Base-by-base conservation (phyloP, 1,140 invertebrate genomes). In the Oedothorax gibbosus region DNA sequence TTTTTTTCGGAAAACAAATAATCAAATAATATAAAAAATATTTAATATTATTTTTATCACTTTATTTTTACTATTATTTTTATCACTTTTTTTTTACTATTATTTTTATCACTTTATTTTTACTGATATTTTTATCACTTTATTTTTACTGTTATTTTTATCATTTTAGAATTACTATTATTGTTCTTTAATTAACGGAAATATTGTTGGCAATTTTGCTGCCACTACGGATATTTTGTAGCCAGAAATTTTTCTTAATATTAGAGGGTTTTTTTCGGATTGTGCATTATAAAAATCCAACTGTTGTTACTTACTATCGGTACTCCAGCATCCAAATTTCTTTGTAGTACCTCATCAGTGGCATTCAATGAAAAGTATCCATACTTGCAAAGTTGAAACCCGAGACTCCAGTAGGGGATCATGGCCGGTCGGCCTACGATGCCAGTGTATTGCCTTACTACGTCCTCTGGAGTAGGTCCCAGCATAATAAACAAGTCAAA, bases 401-500 rank as follows among this genome's bases (percentile, higher is more conserved):
- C 91, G 18, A 90, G 88, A 50, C 89, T 88, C 91, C 91, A 92
- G 87, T 91, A 91, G 3, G 92, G 90, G 6, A 90, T 90, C 85
- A 92, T 86, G 57, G 86, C 86, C 9, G 90, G 89, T 77, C 54
- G 77, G 18, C 89, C 88, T 69, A 90, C 85, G 20, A 90, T 66
- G 68, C 89, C 86, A 14, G 88, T 89, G 66, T 92, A 92, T 87
- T 93, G 92, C 50, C 88, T 86, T 0, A 92, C 87, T 3, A 93
- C 92, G 49, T 91, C 88, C 54, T 90, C 77, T 0, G 96, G 94
- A 4, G 91, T 91, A 5, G 95, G 94, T 0, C 95, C 95, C 84
- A 94, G 85, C 88, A 96, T 93, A 87, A 96, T 91, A 87, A 93
- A 94, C 35, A 96, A 93, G 89, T 95, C 93, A 14, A 96, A 91